Percentiles rank a stretch among this genome's conserved stretches.
phyloP scores from a whole-genome alignment of 2,113 vertebrate genomes.

The Orcinus orca region DNA sequence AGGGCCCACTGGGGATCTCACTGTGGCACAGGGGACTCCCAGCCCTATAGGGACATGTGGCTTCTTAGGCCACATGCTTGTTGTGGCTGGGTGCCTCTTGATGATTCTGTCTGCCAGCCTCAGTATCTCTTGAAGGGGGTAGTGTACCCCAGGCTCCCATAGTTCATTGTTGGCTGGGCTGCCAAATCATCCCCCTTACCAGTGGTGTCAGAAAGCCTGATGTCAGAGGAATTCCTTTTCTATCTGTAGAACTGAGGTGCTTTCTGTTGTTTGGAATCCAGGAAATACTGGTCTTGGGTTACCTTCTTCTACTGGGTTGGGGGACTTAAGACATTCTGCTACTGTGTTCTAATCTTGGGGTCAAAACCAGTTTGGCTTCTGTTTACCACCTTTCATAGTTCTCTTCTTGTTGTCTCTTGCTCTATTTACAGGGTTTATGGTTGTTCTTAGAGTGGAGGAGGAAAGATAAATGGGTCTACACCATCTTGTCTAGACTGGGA shows the following conservation, averaged over 20 bases:
- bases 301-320: background rate
- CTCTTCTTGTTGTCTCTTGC: background rate
- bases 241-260: background rate
- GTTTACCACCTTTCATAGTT: background rate
- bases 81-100: background rate
- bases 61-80: background rate
- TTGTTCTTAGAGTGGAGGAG: background rate
- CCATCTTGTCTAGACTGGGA: background rate
- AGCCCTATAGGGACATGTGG: background rate
- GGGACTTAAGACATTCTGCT: background rate
- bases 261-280: background rate
- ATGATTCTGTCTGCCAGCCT: background rate
- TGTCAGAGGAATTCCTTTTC: background rate
- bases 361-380: background rate
- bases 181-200: background rate
- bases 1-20: background rate
- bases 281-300: background rate
- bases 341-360: background rate
- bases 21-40: background rate
- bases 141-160: background rate
- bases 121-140: background rate
- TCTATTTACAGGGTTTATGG: background rate
- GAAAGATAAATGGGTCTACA: background rate
- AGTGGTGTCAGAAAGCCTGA: background rate
- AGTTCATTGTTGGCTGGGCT: background rate